Evolutionary conservation across 2,113 vertebrate species (phyloP).

Genomic region (Seriola aureovittata): DNA sequence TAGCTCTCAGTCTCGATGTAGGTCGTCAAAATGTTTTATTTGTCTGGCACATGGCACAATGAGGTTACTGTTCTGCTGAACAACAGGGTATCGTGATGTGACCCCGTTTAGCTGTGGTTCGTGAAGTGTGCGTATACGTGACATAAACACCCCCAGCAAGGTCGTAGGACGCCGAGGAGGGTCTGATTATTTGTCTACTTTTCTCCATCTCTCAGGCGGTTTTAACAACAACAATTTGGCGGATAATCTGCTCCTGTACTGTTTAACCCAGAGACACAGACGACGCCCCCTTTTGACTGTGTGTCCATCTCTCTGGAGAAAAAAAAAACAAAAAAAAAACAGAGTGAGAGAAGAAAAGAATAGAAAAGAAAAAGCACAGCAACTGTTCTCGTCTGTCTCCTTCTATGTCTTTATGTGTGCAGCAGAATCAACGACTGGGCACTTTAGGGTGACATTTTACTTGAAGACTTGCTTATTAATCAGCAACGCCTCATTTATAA

Average conservation of each 20-base stretch:
- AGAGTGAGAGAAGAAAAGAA: neutral
- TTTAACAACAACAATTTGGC: slow-evolving; percentile 60
- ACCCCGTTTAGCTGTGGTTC: slow-evolving; percentile 33
- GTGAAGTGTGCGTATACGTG: slow-evolving; percentile 14
- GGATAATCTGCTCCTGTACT: slow-evolving; percentile 64
- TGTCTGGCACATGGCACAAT: slow-evolving; percentile 59
- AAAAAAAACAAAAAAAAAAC: slow-evolving; percentile 8
- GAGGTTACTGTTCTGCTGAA: slow-evolving; percentile 73
- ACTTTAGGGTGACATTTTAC: slow-evolving; percentile 78
- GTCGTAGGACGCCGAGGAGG: neutral
- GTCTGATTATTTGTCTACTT: slow-evolving; percentile 50
- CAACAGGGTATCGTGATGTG: slow-evolving; percentile 66
- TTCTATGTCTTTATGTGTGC: slow-evolving; percentile 62
- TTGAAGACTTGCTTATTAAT: slow-evolving; percentile 68
- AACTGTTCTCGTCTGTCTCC: slow-evolving; percentile 53
- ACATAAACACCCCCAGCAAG: neutral
- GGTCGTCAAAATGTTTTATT: slow-evolving; percentile 16
- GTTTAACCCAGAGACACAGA: slow-evolving; percentile 72
- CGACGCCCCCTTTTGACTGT: slow-evolving; percentile 50
- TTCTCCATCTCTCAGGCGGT: slow-evolving; percentile 69
- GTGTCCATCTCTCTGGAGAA: slow-evolving; percentile 45
- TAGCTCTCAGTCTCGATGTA: slow-evolving; percentile 25
- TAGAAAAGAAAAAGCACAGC: slow-evolving; percentile 68
- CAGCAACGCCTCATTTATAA: slow-evolving; percentile 53
- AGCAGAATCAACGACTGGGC: slow-evolving; percentile 75